Evolutionary conservation across 2,113 vertebrate genomes (phyloP).

Genomic region (Mirounga angustirostris): DNA sequence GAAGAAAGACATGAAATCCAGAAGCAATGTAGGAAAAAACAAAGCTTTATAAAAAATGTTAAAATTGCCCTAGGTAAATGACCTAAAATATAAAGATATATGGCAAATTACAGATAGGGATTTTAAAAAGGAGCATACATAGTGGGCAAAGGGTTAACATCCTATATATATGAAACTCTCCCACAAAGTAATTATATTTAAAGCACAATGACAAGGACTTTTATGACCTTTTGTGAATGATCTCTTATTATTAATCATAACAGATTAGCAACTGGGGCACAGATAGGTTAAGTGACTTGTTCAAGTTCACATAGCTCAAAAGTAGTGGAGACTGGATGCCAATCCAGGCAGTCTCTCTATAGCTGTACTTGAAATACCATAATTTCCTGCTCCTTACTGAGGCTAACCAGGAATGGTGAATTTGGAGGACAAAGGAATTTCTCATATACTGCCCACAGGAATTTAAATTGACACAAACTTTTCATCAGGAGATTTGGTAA

Average conservation of each 20-base stretch:
- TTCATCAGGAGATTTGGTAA: constrained; percentile 2
- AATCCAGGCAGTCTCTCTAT: neutral
- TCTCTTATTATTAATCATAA: neutral
- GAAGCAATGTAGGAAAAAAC: neutral
- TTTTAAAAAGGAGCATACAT: neutral
- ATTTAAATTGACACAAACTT: neutral
- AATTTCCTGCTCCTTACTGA: neutral
- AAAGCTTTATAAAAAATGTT: neutral
- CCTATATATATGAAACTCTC: neutral
- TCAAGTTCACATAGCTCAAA: neutral
- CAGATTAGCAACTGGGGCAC: neutral
- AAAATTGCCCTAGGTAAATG: neutral
- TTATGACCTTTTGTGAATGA: neutral
- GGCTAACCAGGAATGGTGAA: neutral
- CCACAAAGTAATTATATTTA: neutral
- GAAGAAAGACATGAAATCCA: neutral
- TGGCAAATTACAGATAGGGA: neutral
- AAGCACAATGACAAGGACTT: neutral
- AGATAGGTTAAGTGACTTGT: neutral
- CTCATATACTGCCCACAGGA: neutral
- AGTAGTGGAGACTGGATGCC: neutral
- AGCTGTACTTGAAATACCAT: neutral
- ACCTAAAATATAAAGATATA: neutral
- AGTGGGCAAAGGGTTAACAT: neutral
- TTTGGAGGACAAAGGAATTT: neutral